Base-by-base conservation (phyloP, 2,113 vertebrate species). In the Boleophthalmus pectinirostris region DNA sequence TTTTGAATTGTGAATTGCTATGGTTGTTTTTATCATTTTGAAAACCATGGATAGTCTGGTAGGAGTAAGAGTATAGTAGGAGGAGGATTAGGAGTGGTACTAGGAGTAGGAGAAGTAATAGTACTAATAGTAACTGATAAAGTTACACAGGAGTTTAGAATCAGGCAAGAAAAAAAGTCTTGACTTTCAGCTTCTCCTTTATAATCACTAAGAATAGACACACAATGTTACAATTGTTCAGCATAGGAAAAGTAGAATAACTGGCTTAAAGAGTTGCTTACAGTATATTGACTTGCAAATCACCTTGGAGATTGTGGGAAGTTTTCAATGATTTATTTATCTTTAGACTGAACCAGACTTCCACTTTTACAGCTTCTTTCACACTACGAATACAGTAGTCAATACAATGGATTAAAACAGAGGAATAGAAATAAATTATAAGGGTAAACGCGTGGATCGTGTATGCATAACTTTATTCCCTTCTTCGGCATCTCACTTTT, bases 401-500 rank as follows among this genome's bases (percentile, higher is more conserved):
- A 74, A 51, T 69, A 20, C 63, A 70, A 53, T 14, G 33, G 68
- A 66, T 72, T 33, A 63, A 53, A 74, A 69, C 46, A 64, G n/a
- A 35, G 75, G 69, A 72, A 67, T 70, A 63, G 72, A 69, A 76
- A 81, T 10, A 65, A 65, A 68, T 74, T 33, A 69, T 68, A 29
- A 38, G 70, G 73, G 70, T 78, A 83, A 78, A 86, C 78, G 66
- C 69, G 45, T 58, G 51, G 78, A 69, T 73, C 69, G 33, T 25
- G 24, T 51, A 67, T 54, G 53, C 56, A 74, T 74, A 64, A 72
- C 56, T 70, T 46, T 49, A 18, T 54, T 24, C 46, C 46, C 46
- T 15, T 68, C 51, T 43, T 20, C 51, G 20, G 18, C 64, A 70
- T 12, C 38, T 57, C 49, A 33, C 16, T 49, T 67, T 38, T 38